Conservation (phyloP, 2,888 invertebrate species). For the Terebella lapidaria region DNA sequence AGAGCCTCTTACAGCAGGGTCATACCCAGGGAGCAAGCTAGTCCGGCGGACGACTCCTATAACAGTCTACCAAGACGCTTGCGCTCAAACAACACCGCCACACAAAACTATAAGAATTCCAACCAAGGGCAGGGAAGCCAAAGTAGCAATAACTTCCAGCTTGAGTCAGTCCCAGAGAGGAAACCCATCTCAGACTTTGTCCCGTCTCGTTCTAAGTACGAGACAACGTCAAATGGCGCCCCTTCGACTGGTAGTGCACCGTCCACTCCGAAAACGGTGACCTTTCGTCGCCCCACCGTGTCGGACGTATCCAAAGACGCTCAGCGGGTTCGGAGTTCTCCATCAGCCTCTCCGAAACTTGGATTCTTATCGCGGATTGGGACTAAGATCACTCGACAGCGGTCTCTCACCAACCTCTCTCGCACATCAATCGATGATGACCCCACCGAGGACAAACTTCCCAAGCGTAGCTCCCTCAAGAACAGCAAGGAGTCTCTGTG, state of each 20-base stretch:
- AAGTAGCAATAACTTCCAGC: neutral
- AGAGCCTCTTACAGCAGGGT: neutral
- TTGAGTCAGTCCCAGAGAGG: slow-evolving; percentile 1
- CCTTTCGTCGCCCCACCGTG: slow-evolving; percentile 1
- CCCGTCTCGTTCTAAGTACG: neutral
- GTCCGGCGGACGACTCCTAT: neutral
- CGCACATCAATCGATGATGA: neutral
- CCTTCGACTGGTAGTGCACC: neutral
- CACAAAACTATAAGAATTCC: neutral
- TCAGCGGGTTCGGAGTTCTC: neutral
- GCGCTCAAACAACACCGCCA: neutral
- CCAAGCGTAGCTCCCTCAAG: neutral
- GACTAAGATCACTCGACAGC: neutral
- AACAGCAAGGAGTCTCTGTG: neutral
- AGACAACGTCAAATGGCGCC: neutral
- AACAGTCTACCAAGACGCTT: neutral
- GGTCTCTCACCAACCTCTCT: neutral
- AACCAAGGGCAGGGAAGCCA: neutral
- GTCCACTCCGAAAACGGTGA: neutral
- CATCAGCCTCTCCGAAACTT: neutral
- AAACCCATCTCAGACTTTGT: neutral
- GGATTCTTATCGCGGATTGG: neutral
- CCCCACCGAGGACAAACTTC: neutral
- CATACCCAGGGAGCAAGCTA: neutral
- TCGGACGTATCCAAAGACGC: neutral